phyloP scores from a whole-genome alignment of 2,888 invertebrate genomes.

The Acanthosepion pharaonis region DNA sequence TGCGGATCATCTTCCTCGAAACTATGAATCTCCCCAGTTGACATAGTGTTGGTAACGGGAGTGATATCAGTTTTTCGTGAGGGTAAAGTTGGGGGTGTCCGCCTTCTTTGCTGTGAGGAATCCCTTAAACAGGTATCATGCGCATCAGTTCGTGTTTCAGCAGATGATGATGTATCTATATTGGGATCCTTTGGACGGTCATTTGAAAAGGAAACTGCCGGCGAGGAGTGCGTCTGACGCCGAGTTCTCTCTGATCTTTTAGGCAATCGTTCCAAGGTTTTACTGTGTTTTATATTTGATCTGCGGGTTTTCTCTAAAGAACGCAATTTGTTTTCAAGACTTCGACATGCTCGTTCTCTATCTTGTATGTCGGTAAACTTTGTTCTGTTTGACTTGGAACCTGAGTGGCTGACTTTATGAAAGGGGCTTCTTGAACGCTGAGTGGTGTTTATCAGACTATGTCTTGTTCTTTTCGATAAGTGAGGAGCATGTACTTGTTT shows the following conservation, averaged over 20 bases:
- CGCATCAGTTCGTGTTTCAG: background rate
- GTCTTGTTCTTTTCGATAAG: background rate
- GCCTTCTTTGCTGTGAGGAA: background rate
- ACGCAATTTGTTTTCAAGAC: background rate
- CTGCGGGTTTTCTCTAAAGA: background rate
- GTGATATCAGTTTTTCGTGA: background rate
- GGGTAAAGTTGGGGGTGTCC: background rate
- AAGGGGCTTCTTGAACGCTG: background rate
- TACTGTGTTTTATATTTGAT: background rate
- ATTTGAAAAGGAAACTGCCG: background rate
- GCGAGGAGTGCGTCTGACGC: background rate
- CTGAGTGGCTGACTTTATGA: background rate
- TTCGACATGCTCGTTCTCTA: background rate
- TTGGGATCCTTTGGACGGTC: background rate
- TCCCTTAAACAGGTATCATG: background rate
- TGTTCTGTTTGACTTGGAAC: background rate
- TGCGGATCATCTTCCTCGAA: background rate
- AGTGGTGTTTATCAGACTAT: background rate
- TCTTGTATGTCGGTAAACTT: background rate
- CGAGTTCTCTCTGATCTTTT: background rate
- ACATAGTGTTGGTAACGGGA: background rate
- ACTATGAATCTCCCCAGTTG: background rate
- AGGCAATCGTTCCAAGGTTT: background rate
- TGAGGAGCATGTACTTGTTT: background rate
- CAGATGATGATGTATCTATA: background rate